A percentile compares a stretch with the other conserved stretches of the same genome.
phyloP scores from a whole-genome alignment of 2,888 invertebrate genomes.

The Prosapia bicincta region DNA sequence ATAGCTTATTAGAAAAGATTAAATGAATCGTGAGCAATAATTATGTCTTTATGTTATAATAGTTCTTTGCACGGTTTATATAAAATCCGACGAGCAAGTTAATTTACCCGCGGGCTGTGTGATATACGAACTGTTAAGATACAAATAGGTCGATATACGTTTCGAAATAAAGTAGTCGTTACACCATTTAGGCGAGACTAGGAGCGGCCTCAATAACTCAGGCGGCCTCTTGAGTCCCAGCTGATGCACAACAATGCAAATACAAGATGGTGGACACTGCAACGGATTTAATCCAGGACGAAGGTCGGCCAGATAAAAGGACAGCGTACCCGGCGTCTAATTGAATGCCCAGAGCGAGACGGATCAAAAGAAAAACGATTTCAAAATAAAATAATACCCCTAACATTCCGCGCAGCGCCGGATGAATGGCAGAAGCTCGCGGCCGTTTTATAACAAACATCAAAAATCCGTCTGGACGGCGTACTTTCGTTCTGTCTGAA shows the following conservation, averaged over 20 bases:
- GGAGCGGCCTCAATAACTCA: background rate
- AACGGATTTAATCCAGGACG: background rate
- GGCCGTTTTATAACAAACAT: background rate
- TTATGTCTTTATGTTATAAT: too few relatives aligned
- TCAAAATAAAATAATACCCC: background rate
- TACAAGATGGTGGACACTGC: conserved; percentile 2
- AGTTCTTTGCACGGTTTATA: too few relatives aligned
- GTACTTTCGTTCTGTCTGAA: background rate
- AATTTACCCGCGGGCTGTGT: too few relatives aligned
- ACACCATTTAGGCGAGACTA: background rate
- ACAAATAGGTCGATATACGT: too few relatives aligned
- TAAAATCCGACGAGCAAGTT: too few relatives aligned
- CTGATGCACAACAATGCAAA: background rate
- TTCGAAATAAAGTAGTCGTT: too few relatives aligned
- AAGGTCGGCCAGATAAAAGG: background rate
- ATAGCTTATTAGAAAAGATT: too few relatives aligned
- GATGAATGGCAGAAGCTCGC: background rate
- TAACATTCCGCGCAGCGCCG: background rate
- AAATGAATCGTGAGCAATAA: too few relatives aligned
- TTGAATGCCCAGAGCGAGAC: background rate
- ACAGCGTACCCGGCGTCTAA: background rate
- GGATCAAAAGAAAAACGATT: background rate
- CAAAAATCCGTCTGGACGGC: background rate
- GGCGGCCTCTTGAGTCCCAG: background rate
- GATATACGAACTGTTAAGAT: too few relatives aligned